Evolutionary conservation across 2,888 invertebrate species (phyloP).

Genomic region (Pammene fasciana): DNA sequence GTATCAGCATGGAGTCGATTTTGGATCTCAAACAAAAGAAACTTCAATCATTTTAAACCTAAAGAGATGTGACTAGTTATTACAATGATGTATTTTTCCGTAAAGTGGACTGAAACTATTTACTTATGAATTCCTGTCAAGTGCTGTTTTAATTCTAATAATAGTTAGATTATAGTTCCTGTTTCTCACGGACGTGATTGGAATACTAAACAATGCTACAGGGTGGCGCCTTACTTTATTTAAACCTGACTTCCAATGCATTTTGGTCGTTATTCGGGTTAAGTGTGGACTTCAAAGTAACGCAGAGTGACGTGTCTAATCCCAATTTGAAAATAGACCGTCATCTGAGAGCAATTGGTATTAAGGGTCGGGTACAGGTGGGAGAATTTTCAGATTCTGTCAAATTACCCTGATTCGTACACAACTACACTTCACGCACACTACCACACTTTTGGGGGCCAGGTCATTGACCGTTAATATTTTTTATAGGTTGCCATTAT

Average conservation of each 20-base stretch:
- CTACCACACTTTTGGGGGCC: no score
- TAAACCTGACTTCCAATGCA: slow-evolving; percentile 16
- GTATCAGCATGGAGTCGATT: no score
- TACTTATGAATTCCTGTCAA: slow-evolving; percentile 24
- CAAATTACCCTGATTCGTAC: no score
- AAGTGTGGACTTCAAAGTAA: background rate
- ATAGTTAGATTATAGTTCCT: slow-evolving; percentile 31
- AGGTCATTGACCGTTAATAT: no score
- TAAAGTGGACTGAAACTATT: background rate
- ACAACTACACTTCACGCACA: no score
- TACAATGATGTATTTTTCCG: background rate
- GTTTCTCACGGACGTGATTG: slow-evolving; percentile 30
- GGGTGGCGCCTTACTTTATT: slow-evolving; percentile 21
- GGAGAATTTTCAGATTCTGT: no score
- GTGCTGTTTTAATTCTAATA: slow-evolving; percentile 24
- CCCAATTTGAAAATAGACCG: no score
- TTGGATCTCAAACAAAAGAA: no score
- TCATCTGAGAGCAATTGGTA: no score
- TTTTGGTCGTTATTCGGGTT: slow-evolving; percentile 15
- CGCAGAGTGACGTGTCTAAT: background rate
- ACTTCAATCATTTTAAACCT: background rate
- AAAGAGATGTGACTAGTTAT: no score
- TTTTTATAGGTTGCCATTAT: no score
- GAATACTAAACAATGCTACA: slow-evolving; percentile 27
- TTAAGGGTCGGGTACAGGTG: no score